Base-by-base conservation (phyloP, 2,888 invertebrate genomes). In the Cordilura impudica region DNA sequence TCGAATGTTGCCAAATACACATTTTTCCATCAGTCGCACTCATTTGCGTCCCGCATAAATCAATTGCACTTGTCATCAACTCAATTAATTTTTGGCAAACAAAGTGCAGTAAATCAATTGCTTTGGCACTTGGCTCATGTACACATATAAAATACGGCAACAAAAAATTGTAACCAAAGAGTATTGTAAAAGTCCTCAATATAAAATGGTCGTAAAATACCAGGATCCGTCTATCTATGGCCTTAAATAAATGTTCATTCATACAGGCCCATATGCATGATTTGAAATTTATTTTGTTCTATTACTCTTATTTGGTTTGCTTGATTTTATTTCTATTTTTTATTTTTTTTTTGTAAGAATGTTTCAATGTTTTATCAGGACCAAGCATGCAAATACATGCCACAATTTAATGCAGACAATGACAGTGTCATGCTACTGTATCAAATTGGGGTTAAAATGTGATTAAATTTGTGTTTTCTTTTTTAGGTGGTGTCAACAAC, bases 31-130 rank as follows among this genome's bases (percentile, higher is more conserved):
- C 78, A 73, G 78, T 80, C 85, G 83, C 85, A 86, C 86, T 87
- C 87, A 87, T 87, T 88, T 86, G 86, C 84, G 86, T 86, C 87
- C 87, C 87, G 87, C 88, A 88, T 89, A 88, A 88, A 88, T 88
- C 88, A 88, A 88, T 88, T 88, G 89, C 89, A 89, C 89, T 89
- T 88, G 88, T 88, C 89, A 88, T 88, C 88, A 88, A 88, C 88
- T 88, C 89, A 88, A 89, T 88, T 88, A 88, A 88, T 88, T 88
- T 88, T 88, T 89, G 89, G 89, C 89, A 88, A 89, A 88, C 88
- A 88, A 88, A 84, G 80, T 83, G 84, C 83, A 85, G 84, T 85
- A 85, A 88, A 88, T 88, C 88, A 88, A 88, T 88, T 88, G 88
- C 86, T 87, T 87, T 88, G 88, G 87, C 88, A 88, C 82, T 69